These are phyloP conservation scores for Puntigrus tetrazona DNA, from an alignment of 2,113 vertebrate genomes.

Conservation along the genomic window DNA sequence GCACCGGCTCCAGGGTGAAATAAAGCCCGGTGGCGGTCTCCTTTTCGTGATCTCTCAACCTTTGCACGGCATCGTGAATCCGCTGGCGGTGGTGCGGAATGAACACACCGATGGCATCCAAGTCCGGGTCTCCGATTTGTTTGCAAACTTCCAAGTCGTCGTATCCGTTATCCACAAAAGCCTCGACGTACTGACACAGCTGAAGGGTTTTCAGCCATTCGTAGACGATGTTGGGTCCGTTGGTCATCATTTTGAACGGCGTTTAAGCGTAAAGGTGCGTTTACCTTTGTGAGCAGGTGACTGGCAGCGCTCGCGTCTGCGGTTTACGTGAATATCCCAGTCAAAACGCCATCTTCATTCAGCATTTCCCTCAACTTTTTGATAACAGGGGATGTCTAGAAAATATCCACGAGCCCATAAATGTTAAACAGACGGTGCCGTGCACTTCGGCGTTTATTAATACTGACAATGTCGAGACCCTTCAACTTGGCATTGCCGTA, in stretches of 20 bases:
- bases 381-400: not conserved
- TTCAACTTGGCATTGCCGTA: slow-evolving; percentile 13
- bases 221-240: slow-evolving; percentile 87
- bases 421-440: not conserved
- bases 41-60: slow-evolving; percentile 88
- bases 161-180: slow-evolving; percentile 97
- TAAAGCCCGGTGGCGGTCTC: slow-evolving; percentile 86
- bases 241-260: slow-evolving; percentile 79
- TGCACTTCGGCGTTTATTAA: not conserved
- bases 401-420: not conserved
- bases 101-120: slow-evolving; percentile 95
- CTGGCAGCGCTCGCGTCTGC: not conserved
- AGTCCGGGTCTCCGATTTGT: slow-evolving; percentile 95
- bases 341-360: not conserved
- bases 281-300: slow-evolving; percentile 40
- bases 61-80: slow-evolving; percentile 88
- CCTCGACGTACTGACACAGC: slow-evolving; percentile 90
- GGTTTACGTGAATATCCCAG: not conserved
- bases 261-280: slow-evolving; percentile 15
- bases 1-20: slow-evolving; percentile 90
- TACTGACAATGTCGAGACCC: not conserved
- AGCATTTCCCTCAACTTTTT: not conserved
- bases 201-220: slow-evolving; percentile 96
- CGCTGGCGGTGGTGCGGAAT: slow-evolving; percentile 87
- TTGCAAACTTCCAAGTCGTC: slow-evolving; percentile 98